Evolutionary conservation across 2,113 vertebrate species (phyloP).

Genomic region (Triplophysa rosa): DNA sequence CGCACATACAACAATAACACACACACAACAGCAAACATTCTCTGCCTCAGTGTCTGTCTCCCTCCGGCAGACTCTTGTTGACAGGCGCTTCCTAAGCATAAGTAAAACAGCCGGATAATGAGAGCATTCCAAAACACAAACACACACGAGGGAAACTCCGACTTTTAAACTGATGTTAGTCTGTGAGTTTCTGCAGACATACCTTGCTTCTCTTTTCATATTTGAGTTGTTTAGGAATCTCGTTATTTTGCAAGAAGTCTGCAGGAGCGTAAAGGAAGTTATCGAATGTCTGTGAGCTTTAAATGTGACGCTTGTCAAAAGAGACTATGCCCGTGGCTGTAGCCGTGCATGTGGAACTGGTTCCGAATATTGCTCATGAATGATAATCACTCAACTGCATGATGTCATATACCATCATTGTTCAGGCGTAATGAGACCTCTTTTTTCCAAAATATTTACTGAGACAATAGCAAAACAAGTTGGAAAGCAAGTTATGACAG

Average conservation of each 20-base stretch:
- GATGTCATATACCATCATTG: slow-evolving; percentile 3
- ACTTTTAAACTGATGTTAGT: slow-evolving; percentile 1
- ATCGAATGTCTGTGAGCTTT: slow-evolving; percentile 13
- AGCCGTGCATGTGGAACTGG: slow-evolving; percentile 25
- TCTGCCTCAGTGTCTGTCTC: slow-evolving; percentile 16
- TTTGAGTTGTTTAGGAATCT: slow-evolving; percentile 1
- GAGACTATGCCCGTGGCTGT: neutral
- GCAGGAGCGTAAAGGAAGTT: neutral
- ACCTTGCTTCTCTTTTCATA: neutral
- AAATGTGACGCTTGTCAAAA: neutral
- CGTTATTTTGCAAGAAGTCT: neutral
- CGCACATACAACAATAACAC: slow-evolving; percentile 24
- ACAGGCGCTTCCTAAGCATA: slow-evolving; percentile 36
- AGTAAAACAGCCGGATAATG: slow-evolving; percentile 40
- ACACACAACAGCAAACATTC: slow-evolving; percentile 19
- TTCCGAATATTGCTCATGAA: slow-evolving; percentile 52
- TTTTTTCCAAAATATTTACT: neutral
- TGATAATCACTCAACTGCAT: neutral
- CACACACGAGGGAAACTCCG: neutral
- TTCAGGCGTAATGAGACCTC: neutral
- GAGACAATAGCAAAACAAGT: neutral
- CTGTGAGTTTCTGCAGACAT: slow-evolving; percentile 6
- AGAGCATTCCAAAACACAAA: slow-evolving; percentile 15
- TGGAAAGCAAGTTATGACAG: neutral
- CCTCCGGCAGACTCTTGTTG: slow-evolving; percentile 36